Evolutionary conservation across 2,797 vertebrate species (phyloP).

Genomic region (Cyprinodon diabolis): DNA sequence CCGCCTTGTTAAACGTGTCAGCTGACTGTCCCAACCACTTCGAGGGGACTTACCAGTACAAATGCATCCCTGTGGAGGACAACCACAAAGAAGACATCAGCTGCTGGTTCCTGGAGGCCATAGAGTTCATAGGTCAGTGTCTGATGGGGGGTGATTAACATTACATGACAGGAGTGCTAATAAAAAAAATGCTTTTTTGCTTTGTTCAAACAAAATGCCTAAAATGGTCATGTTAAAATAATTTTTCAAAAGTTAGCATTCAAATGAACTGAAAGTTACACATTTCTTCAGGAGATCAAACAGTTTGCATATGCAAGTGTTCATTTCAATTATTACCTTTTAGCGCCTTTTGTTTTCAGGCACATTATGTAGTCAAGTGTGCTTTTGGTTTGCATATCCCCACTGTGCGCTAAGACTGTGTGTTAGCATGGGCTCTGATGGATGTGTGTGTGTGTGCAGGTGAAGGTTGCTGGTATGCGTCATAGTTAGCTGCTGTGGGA

Average conservation of each 20-base stretch:
- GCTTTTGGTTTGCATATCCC: constrained; percentile 21
- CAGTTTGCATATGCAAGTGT: constrained; percentile 7
- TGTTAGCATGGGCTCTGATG: constrained; percentile 13
- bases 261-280: constrained; percentile 1
- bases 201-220: not conserved
- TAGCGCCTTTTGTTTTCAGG: not conserved
- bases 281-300: not conserved
- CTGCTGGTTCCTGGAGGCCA: constrained; percentile 87
- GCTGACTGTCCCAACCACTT: constrained; percentile 87
- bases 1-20: constrained; percentile 84
- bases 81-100: constrained; percentile 89
- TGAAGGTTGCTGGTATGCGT: constrained; percentile 73
- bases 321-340: constrained; percentile 10
- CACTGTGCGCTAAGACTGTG: not conserved
- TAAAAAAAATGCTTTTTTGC: not conserved
- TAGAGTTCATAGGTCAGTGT: constrained; percentile 84
- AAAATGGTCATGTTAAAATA: no score
- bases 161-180: not conserved
- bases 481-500: constrained; percentile 80
- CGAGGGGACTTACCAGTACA: constrained; percentile 84
- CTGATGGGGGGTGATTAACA: not conserved
- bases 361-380: not conserved
- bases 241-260: constrained; percentile 1
- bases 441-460: constrained; percentile 41
- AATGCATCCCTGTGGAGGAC: constrained; percentile 87